phyloP scores from a whole-genome alignment of 30 jellyfish, hydroid and myxozoan species.

The Pseudorhiza aurosa region DNA sequence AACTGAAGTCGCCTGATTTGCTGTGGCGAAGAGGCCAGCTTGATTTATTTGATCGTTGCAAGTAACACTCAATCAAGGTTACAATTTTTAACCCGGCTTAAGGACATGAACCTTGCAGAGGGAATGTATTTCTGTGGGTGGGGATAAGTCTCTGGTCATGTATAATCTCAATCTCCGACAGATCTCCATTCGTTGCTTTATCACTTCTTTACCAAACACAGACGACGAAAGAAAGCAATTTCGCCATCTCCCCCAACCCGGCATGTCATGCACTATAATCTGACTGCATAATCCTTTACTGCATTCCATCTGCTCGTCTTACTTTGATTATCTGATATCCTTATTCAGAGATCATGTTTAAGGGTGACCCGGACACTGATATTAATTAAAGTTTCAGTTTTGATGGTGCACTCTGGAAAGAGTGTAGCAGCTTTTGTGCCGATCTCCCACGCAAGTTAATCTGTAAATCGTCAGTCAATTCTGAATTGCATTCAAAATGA shows the following conservation, averaged over 20 bases:
- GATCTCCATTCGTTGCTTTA: constrained; percentile 40
- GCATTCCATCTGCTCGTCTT: constrained; percentile 20
- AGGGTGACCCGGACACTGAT: constrained; percentile 4
- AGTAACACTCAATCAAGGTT: background rate
- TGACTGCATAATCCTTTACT: constrained; percentile 20
- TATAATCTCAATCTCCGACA: constrained; percentile 41
- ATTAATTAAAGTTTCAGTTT: background rate
- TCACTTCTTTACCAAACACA: constrained; percentile 27
- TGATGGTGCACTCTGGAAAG: background rate
- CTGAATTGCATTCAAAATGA: no score
- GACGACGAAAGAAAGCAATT: background rate
- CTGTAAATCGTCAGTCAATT: background rate
- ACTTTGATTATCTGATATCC: constrained; percentile 25
- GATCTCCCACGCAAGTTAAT: background rate
- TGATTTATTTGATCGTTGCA: background rate
- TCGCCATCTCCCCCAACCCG: background rate
- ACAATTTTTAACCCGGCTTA: background rate
- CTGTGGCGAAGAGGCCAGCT: no score
- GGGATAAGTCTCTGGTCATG: constrained; percentile 36
- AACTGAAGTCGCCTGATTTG: no score
- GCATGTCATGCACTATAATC: constrained; percentile 27
- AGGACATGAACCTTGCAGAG: constrained; percentile 24
- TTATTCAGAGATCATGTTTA: constrained; percentile 11
- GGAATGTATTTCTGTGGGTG: constrained; percentile 49
- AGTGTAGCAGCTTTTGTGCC: background rate